Evolutionary conservation across 1,140 invertebrate species (phyloP), one percentile per base, ranked within the genome.

Genomic region (Drosophila ironensis): DNA sequence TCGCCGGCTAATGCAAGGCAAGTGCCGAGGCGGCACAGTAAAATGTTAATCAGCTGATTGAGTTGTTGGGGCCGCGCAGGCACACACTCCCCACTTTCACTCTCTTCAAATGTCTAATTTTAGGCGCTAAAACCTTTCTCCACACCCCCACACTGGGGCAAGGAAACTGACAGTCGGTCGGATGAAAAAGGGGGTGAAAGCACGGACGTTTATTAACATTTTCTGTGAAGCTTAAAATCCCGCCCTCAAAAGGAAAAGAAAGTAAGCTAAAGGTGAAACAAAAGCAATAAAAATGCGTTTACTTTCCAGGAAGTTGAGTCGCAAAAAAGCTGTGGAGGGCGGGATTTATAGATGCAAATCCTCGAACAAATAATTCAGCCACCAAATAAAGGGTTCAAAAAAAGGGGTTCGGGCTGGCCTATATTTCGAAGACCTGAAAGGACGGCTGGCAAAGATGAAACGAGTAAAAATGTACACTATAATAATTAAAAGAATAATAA

Each of bases 21-120:
- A 86, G 72, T 86, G 80, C 47, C 68, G 67, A 63, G 66, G 51
- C 57, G 56, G 74, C 74, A 75, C 56, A 86, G 80, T 86, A 70
- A 86, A 86, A 86, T 86, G 80, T 86, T 86, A 86, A 86, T 86
- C 80, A 86, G 80, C 80, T 86, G 80, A 86, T 86, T 86, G 80
- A 86, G 80, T 86, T 87, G 81, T 86, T 61, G 75, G 71, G 69
- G 53, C 45, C 45, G n/a, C n/a, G n/a, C 22, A 22, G 27, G 38
- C 51, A 57, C 33, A 50, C 46, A 53, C 51, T 20, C 20, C 27
- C 41, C 47, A 52, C 45, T 63, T 70, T 70, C 66, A 50, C 25
- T 51, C 64, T 40, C 38, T 47, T 48, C 69, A 63, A 67, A 66
- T 60, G 74, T 84, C 78, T 86, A 84, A 86, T 86, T 84, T 86